These are phyloP conservation scores for Plagiodera versicolora DNA, from an alignment of 2,888 invertebrate species.

Conservation along the genomic window DNA sequence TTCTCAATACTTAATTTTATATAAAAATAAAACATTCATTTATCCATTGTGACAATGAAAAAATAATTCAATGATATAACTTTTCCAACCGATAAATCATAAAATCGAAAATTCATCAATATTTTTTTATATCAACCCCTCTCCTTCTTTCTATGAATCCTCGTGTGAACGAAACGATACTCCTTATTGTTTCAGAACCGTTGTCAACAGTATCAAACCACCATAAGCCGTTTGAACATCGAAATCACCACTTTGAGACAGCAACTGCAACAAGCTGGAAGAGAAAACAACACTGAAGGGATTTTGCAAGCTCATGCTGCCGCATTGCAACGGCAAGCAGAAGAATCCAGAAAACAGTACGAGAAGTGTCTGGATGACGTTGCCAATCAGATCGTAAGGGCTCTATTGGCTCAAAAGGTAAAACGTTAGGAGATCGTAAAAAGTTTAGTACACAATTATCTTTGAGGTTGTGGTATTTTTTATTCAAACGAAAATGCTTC, in stretches of 20 bases:
- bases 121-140: no score
- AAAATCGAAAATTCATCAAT: no score
- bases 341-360: conserved; percentile 72
- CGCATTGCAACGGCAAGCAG: conserved; percentile 65
- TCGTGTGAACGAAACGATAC: no score
- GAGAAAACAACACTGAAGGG: conserved; percentile 58
- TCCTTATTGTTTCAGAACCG: conserved; percentile 61
- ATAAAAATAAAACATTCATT: no score
- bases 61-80: no score
- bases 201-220: conserved; percentile 71
- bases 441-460: no score
- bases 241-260: conserved; percentile 70
- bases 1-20: no score
- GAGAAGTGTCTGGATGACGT: conserved; percentile 81
- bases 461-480: no score
- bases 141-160: no score
- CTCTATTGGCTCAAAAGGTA: conserved; percentile 83
- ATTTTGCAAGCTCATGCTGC: conserved; percentile 63
- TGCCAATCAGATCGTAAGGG: conserved; percentile 80
- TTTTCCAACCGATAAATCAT: no score
- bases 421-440: conserved; percentile 7
- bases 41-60: no score
- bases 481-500: no score
- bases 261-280: conserved; percentile 57
- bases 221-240: conserved; percentile 65